Conservation (phyloP, 2,888 invertebrate species). For the Oxycera nigricornis region DNA sequence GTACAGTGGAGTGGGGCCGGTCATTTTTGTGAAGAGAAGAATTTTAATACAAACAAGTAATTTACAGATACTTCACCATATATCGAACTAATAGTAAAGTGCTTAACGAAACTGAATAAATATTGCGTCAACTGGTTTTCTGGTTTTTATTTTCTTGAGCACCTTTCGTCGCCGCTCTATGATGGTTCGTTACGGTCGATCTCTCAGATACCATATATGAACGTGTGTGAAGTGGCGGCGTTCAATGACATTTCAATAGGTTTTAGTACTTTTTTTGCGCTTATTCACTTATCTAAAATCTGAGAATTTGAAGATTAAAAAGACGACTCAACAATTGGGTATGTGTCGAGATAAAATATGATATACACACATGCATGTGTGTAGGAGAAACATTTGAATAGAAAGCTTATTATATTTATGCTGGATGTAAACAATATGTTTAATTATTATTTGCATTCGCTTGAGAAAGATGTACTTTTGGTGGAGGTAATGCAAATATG, state of each 20-base stretch:
- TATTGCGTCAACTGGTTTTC: conserved; percentile 32
- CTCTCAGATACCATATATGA: neutral
- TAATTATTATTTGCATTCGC: conserved; percentile 14
- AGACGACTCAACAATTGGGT: neutral
- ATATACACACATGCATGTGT: neutral
- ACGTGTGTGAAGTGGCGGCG: conserved; percentile 11
- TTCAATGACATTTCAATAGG: conserved; percentile 37
- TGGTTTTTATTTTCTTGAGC: neutral
- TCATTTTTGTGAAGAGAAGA: no score
- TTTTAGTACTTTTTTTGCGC: conserved; percentile 12
- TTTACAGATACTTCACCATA: conserved; percentile 30
- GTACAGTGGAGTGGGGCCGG: no score
- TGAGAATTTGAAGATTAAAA: conserved; percentile 23
- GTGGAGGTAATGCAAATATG: no score
- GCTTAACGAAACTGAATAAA: conserved; percentile 33
- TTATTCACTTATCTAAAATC: conserved; percentile 21
- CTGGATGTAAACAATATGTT: conserved; percentile 16
- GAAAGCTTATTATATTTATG: neutral
- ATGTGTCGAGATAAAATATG: neutral
- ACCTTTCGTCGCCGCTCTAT: neutral
- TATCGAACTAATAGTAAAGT: conserved; percentile 34
- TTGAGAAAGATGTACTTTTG: neutral
- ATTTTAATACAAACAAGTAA: conserved; percentile 33
- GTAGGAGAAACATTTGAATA: neutral
- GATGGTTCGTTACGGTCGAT: neutral